Base-by-base conservation (phyloP, 2,888 invertebrate genomes). In the Temnothorax unifasciatus region DNA sequence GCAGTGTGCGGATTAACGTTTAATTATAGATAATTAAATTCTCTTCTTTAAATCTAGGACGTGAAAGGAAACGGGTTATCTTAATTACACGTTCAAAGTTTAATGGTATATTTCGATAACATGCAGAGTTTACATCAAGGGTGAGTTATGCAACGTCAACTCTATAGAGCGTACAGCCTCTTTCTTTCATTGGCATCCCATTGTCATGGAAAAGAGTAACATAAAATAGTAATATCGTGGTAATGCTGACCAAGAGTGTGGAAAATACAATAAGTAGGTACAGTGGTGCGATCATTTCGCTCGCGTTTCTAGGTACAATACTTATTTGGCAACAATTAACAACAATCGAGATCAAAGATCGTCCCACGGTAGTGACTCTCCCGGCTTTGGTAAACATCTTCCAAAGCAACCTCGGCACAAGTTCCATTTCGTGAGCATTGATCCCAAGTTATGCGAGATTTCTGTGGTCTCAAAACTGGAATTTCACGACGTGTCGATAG, bases 301-400 rank as follows among this genome's bases (percentile, higher is more conserved):
- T 83, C 84, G 85, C 87, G 68, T 74, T 88, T 88, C 89, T 89
- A 87, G 69, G 77, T 89, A 90, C 85, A 87, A 87, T 91, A 92
- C 88, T 92, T 93, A 94, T 87, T 94, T 94, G 95, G 94, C 95
- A 95, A 95, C 94, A 94, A 94, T 94, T 92, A 94, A 94, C 94
- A 94, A 94, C 94, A 93, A 94, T 92, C 90, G 92, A 92, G 93
- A 92, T 92, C 90, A 85, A 89, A 82, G 89, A 84, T 89, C 68
- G 75, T 81, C 82, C 85, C 86, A 77, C 84, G 85, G 74, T 82
- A 71, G 47, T 63, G 74, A 75, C 52, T 59, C 54, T 63, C 54
- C 64, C 13, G 50, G 59, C 38, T 50, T 50, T 75, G 63, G 34
- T 21, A 13, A 54, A 64, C 29, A 64, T 15, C 77, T 50, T 57